Base-by-base conservation (phyloP, 2,113 vertebrate species). In the Synodontis membranacea region DNA sequence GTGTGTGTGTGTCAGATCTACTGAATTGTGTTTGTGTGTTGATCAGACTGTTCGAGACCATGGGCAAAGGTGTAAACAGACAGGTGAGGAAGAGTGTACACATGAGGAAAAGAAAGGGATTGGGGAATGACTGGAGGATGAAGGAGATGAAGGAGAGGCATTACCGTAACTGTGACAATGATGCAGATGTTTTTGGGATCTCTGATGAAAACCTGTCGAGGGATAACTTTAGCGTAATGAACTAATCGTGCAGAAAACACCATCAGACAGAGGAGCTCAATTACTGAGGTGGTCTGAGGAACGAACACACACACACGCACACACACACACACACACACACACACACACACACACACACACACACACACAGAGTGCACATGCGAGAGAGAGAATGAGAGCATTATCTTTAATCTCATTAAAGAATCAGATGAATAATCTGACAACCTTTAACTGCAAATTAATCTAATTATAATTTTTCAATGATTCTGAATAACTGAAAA, bases 131-230 rank as follows among this genome's bases (percentile, higher is more conserved):
- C 8, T 0, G 39, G 0, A 74, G 4, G 21, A 39, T 37, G 14
- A 44, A 37, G 70, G 12, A 46, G 39, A 39, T 11, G 28, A 31
- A 66, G 42, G n/a, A 64, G 12, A 64, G 12, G 8, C 17, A 93
- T 94, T 91, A 96, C 96, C 91, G 90, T 72, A 37, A 98, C 91
- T 60, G 96, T 95, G 84, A 93, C 91, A 68, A 99, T 94, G 92
- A 99, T 94, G 94, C 97, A 98, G 92, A 99, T 97, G 90, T 98
- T 99, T 88, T 98, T 98, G 11, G 96, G 95, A 85, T 99, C 98
- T 89, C 96, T 99, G 97, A 97, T 98, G 93, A 99, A 98, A n/a
- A 96, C 91, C 0, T 85, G 90, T 3, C 92, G 92, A 46, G 93
- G 95, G 42, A 96, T 97, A 81, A 98, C 94, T 84, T 95, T 96